Percentiles rank a stretch among this genome's conserved stretches.
These are phyloP conservation scores for Cephus nigrinus DNA, from an alignment of 2,888 invertebrate species.

Conservation along the genomic window DNA sequence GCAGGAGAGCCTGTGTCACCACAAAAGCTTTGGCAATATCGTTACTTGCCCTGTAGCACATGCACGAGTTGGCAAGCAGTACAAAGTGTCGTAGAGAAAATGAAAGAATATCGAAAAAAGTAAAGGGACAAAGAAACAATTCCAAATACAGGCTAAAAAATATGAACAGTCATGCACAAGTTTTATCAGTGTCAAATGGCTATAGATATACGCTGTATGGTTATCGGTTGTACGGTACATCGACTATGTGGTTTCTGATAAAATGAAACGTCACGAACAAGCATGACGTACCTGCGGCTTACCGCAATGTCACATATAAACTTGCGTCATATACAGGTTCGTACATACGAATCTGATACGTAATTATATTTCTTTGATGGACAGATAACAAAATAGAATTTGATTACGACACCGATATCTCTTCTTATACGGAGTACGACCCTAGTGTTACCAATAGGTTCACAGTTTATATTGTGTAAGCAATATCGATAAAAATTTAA, in stretches of 20 bases:
- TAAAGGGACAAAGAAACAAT: not conserved
- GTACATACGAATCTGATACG: not conserved
- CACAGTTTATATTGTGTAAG: not conserved
- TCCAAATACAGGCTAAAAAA: not conserved
- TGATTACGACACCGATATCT: not conserved
- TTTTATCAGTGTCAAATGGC: not conserved
- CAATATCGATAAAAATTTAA: not conserved
- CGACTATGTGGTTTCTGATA: not conserved
- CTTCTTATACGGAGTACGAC: not conserved
- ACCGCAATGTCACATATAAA: not conserved
- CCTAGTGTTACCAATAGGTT: not conserved
- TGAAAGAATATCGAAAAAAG: not conserved
- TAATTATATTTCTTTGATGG: not conserved
- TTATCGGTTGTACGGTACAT: not conserved
- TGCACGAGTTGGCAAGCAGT: not conserved
- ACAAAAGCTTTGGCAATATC: slow-evolving; percentile 5
- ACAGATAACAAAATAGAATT: not conserved
- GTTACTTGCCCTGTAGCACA: not conserved
- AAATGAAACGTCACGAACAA: not conserved
- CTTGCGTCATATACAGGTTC: not conserved
- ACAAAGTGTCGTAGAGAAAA: not conserved
- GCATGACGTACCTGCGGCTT: not conserved
- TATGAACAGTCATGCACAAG: not conserved
- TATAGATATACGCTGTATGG: not conserved
- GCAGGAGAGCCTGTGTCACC: not conserved